Percentiles rank a stretch among this genome's conserved stretches.
These are phyloP conservation scores for Siniperca obscura DNA, from an alignment of 2,797 vertebrate genomes.

Conservation along the genomic window DNA sequence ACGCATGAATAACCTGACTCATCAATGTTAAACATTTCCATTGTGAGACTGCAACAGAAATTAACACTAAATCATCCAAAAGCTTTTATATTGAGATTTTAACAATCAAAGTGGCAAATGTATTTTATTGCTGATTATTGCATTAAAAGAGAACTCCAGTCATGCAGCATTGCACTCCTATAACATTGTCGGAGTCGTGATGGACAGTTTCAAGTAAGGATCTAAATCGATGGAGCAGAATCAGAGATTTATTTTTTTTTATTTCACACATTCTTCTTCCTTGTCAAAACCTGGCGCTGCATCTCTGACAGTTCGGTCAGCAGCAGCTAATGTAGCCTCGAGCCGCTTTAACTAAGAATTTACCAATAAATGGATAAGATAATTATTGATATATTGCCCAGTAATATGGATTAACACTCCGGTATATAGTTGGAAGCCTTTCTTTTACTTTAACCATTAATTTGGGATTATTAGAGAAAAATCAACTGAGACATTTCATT, in stretches of 20 bases:
- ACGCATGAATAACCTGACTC: slow-evolving; percentile 21
- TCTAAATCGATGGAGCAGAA: not conserved
- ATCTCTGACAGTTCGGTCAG: too few relatives aligned
- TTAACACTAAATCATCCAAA: not conserved
- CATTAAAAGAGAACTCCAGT: not conserved
- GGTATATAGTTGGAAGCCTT: not conserved
- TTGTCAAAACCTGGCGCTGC: not conserved
- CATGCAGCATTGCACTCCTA: not conserved
- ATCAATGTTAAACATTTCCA: slow-evolving; percentile 32
- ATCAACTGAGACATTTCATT: not conserved
- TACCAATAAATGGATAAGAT: not conserved
- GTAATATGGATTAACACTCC: not conserved
- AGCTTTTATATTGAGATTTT: not conserved
- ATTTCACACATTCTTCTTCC: not conserved
- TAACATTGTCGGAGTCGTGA: not conserved
- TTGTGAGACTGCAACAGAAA: not conserved
- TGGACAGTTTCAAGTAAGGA: not conserved
- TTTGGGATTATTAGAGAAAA: not conserved
- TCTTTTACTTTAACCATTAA: not conserved
- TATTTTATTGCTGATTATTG: not conserved
- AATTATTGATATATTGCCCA: too few relatives aligned
- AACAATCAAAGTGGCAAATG: not conserved
- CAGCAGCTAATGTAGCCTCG: not conserved
- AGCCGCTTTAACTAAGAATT: not conserved
- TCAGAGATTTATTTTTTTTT: too few relatives aligned